A percentile compares a stretch with the other conserved stretches of the same genome.
These are phyloP conservation scores for Timema cristinae DNA, from an alignment of 2,888 invertebrate genomes.

Conservation along the genomic window DNA sequence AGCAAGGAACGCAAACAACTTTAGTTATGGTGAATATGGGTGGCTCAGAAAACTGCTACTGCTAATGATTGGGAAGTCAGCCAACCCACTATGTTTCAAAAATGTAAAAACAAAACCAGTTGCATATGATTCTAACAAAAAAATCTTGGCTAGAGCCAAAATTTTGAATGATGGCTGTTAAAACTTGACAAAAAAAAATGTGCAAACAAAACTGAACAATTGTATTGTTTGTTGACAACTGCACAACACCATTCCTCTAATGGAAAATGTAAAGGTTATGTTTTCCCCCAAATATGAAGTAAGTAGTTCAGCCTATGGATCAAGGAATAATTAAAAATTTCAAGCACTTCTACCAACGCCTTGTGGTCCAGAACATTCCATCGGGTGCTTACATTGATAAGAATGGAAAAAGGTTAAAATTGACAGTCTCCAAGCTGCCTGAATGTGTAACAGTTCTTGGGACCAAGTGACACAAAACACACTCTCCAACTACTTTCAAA, in stretches of 20 bases:
- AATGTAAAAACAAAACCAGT: conserved; percentile 7
- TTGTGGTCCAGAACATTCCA: too few species aligned
- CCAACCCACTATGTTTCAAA: neutral
- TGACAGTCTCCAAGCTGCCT: too few species aligned
- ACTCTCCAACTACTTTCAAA: too few species aligned
- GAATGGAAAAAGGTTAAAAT: too few species aligned
- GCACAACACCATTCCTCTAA: neutral
- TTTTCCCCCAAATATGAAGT: neutral
- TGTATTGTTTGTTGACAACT: neutral
- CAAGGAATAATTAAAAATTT: too few species aligned
- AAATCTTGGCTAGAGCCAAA: neutral
- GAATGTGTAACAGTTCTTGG: too few species aligned
- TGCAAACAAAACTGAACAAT: neutral
- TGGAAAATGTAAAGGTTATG: neutral
- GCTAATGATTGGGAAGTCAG: conserved; percentile 4
- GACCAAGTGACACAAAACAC: too few species aligned
- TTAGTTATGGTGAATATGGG: neutral
- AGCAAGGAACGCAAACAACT: neutral
- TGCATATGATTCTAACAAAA: neutral
- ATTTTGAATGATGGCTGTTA: neutral
- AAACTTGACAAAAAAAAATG: conserved; percentile 2
- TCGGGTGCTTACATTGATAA: too few species aligned
- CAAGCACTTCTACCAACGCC: too few species aligned
- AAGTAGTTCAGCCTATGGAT: neutral
- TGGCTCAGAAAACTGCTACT: neutral